Evolutionary conservation across 2,113 vertebrate species (phyloP).

Genomic region (Plecotus auritus): DNA sequence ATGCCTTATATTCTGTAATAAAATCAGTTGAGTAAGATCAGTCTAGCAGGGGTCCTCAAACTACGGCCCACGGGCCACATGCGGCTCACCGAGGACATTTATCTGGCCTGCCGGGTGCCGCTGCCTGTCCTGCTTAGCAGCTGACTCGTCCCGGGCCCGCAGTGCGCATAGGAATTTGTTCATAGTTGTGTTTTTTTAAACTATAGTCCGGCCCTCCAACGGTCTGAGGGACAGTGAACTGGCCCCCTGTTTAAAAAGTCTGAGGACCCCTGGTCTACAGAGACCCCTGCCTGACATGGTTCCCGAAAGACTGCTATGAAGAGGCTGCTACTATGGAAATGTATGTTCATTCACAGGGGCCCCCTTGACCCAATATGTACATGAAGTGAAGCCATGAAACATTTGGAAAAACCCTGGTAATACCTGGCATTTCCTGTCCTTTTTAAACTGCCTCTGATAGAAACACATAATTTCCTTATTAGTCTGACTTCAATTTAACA

Average conservation of each 20-base stretch:
- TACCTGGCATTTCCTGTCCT: not conserved
- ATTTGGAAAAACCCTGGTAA: not conserved
- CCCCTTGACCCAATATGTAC: not conserved
- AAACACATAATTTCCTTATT: not conserved
- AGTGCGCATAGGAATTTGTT: too few relatives aligned
- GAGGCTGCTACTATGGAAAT: not conserved
- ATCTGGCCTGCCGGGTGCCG: too few relatives aligned
- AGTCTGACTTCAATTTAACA: not conserved
- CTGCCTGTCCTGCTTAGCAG: too few relatives aligned
- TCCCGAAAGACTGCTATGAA: not conserved
- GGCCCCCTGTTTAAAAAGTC: too few relatives aligned
- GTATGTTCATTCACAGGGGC: not conserved
- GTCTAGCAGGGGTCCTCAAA: too few relatives aligned
- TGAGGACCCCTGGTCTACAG: too few relatives aligned
- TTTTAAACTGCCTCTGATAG: conserved; percentile 18
- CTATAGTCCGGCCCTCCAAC: too few relatives aligned
- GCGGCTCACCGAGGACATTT: too few relatives aligned
- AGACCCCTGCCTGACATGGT: not conserved
- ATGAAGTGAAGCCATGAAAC: not conserved
- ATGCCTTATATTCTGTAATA: not conserved
- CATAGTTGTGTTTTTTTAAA: too few relatives aligned
- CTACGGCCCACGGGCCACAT: too few relatives aligned
- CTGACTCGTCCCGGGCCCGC: too few relatives aligned
- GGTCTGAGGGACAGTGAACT: too few relatives aligned
- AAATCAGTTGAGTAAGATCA: not conserved